These are phyloP conservation scores for Cosmopolites sordidus DNA, from an alignment of 2,888 invertebrate genomes.

Conservation along the genomic window DNA sequence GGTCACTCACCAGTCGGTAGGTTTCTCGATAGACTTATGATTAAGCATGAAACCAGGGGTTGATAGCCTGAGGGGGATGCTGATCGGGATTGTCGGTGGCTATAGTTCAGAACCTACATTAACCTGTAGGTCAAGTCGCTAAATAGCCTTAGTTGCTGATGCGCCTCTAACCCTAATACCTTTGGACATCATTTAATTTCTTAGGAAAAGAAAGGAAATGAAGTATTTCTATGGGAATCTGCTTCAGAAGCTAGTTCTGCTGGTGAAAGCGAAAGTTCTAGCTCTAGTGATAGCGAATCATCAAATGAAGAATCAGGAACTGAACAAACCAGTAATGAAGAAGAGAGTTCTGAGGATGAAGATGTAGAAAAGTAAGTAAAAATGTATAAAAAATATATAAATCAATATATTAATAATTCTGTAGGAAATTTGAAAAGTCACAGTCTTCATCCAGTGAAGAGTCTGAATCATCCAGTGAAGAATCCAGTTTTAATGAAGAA, in stretches of 20 bases:
- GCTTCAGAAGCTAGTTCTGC: slow-evolving; percentile 40
- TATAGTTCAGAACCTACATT: too few relatives aligned
- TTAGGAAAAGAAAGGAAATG: slow-evolving; percentile 29
- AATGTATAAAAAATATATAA: neutral
- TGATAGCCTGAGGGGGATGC: too few relatives aligned
- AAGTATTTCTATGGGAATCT: slow-evolving; percentile 43
- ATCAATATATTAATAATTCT: slow-evolving; percentile 3
- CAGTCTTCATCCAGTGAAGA: slow-evolving; percentile 28
- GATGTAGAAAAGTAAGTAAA: slow-evolving; percentile 28
- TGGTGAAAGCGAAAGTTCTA: slow-evolving; percentile 43
- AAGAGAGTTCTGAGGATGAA: slow-evolving; percentile 31
- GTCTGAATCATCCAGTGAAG: slow-evolving; percentile 28
- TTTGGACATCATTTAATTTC: too few relatives aligned
- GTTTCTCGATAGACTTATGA: too few relatives aligned
- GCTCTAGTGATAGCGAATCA: slow-evolving; percentile 36
- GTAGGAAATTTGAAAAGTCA: slow-evolving; percentile 24
- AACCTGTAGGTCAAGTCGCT: too few relatives aligned
- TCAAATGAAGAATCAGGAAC: slow-evolving; percentile 33
- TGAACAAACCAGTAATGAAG: slow-evolving; percentile 33
- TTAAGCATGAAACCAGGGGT: too few relatives aligned
- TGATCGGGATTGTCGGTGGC: too few relatives aligned
- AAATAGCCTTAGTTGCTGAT: too few relatives aligned
- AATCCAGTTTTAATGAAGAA: slow-evolving; percentile 20
- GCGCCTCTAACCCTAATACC: too few relatives aligned
- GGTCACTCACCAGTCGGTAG: too few relatives aligned